Evolutionary conservation across 2,888 invertebrate species (phyloP), one percentile per base, ranked within the genome.

Genomic region (Megaustenia siamemsis): DNA sequence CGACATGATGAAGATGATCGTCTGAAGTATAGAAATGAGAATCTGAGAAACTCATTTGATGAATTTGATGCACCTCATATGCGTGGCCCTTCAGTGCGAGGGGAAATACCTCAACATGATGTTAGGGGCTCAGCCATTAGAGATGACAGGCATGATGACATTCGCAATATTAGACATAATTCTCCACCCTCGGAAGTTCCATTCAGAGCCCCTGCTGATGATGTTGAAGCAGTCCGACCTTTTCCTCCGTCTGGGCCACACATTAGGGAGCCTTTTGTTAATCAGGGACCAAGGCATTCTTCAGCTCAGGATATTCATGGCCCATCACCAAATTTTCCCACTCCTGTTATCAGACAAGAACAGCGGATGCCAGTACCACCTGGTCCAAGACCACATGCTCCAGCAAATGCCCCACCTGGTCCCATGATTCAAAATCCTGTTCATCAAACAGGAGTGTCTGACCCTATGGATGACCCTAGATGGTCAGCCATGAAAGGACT

Each of bases 401-500:
- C 73, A 43, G 38, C 35, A 28, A 24, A 68, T 24, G 80, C 56
- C 21, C 76, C 49, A 35, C 68, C 12, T 45, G 63, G 4, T n/a
- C 66, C 43, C 38, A 56, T 43, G 24, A 35, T 45, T n/a, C 79
- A 73, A 35, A 38, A 35, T 32, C 69, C 49, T n/a, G 43, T 49
- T 60, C 77, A 40, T 43, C 76, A 49, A 68, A 68, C 40, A 78
- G 18, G 4, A n/a, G 28, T 75, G 60, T 84, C 80, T 40, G 84
- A 84, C 56, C 86, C 87, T 24, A 80, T 87, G 86, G 89, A 89
- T 66, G 91, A 92, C 83, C 89, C 90, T 38, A 84, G 91, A 32
- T 91, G 90, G 89, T 86, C 88, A 24, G 88, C 89, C 28, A 90
- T 90, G 87, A 85, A 84, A 80, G 90, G 89, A 63, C 86, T 90